Base-by-base conservation (phyloP, 2,797 vertebrate genomes). In the Nasua narica region DNA sequence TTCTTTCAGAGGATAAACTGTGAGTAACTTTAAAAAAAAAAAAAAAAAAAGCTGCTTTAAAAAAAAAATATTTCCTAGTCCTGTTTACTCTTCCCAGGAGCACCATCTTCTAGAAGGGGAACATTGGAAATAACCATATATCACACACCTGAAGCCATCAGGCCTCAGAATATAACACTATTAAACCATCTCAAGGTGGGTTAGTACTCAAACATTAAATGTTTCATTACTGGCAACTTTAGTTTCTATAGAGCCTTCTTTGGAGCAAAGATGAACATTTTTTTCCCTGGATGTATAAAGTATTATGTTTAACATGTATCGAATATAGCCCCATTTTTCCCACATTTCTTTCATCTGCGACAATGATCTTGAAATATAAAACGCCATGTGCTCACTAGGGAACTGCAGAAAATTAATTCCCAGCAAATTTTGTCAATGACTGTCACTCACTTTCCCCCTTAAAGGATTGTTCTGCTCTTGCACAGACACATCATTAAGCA, bases 41-140 rank as follows among this genome's bases (percentile, higher is more conserved):
- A 8, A 23, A 54, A 90, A 95, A 92, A 91, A 19, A 25, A 97
- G 74, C 11, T 70, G n/a, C 62, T 96, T 94, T 58, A 40, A 85
- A 67, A 82, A 70, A 77, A 85, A 93, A 93, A 48, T 96, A 85
- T 94, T 96, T 96, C 56, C 85, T 79, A 81, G 40, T 85, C 65
- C 82, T 84, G 32, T 94, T 96, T 97, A 94, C 90, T 96, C 60
- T 95, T 93, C 90, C 95, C 97, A 97, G 82, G 85, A 98, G 96
- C 35, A 97, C 27, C 50, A 94, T 98, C 74, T 94, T 97, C 85
- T 74, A 97, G 82, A 97, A 93, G 77, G 88, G 65, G 88, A 93
- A 54, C 96, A 96, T 40, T 95, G 58, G 79, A 92, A 98, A 92
- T 91, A 97, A 93, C 76, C 79, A 58, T 67, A 62, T n/a, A 93